Conservation (phyloP, 2,113 vertebrate genomes). For the Sinocyclocheilus anophthalmus region DNA sequence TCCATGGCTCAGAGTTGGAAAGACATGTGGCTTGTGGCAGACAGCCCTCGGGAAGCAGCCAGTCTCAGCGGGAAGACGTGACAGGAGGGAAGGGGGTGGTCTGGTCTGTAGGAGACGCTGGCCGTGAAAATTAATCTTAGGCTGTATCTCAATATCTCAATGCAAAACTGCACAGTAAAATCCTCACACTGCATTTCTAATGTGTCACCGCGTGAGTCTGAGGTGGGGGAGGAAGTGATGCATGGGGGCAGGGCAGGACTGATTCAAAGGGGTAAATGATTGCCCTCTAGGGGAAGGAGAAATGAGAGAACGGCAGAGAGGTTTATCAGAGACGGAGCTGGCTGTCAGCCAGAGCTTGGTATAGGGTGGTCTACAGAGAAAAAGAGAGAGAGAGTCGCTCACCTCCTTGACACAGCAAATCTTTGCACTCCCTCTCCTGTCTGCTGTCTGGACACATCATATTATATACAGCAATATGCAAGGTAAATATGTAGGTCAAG, state of each 20-base stretch:
- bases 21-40: constrained; percentile 30
- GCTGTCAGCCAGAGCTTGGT: constrained; percentile 48
- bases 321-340: constrained; percentile 57
- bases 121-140: constrained; percentile 50
- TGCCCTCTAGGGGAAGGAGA: constrained; percentile 65
- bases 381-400: constrained; percentile 1
- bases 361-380: constrained; percentile 46
- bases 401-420: constrained; percentile 57
- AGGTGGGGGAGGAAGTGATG: constrained; percentile 40
- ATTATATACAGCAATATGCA: constrained; percentile 5
- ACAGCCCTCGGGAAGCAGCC: constrained; percentile 13
- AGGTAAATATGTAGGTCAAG: constrained; percentile 39
- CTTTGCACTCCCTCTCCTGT: constrained; percentile 24
- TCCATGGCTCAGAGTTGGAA: neutral
- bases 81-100: constrained; percentile 12
- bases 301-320: constrained; percentile 39
- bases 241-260: constrained; percentile 48
- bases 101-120: constrained; percentile 15
- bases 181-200: constrained; percentile 48
- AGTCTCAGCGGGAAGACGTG: constrained; percentile 38
- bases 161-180: constrained; percentile 48
- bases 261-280: constrained; percentile 63
- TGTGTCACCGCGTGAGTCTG: constrained; percentile 54
- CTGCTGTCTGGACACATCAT: constrained; percentile 26
- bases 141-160: constrained; percentile 46